Conservation (phyloP, 1,140 invertebrate species). For the Philotrypesis tridentata region DNA sequence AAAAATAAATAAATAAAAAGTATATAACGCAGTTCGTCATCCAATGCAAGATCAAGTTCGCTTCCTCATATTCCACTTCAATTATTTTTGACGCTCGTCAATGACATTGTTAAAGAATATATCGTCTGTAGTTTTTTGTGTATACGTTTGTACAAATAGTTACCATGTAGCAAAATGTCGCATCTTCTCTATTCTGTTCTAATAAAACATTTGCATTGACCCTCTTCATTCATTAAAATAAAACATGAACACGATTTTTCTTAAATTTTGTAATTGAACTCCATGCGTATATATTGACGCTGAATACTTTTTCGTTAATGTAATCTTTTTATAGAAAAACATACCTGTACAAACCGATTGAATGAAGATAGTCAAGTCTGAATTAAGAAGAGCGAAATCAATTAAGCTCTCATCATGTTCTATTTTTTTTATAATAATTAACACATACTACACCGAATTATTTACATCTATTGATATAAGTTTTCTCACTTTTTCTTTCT, state of each 20-base stretch:
- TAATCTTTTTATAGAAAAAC: not conserved
- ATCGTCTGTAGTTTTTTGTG: not conserved
- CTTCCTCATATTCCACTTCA: not conserved
- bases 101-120: not conserved
- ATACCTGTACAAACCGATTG: not conserved
- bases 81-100: not conserved
- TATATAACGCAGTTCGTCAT: not conserved
- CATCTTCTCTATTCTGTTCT: not conserved
- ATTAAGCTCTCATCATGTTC: not conserved
- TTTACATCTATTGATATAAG: conserved; percentile 22
- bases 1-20: too few relatives aligned
- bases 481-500: conserved; percentile 33
- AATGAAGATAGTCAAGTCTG: not conserved
- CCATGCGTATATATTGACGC: not conserved
- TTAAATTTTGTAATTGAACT: not conserved
- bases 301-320: not conserved
- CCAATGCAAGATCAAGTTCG: not conserved
- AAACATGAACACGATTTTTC: not conserved
- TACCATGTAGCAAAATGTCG: not conserved
- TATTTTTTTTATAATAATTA: conserved; percentile 2
- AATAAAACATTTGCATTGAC: not conserved
- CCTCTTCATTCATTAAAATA: not conserved
- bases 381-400: not conserved
- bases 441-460: conserved; percentile 27
- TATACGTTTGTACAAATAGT: not conserved